Evolutionary conservation across 2,888 invertebrate species (phyloP), one percentile per base, ranked within the genome.

Genomic region (Agrotis puta): DNA sequence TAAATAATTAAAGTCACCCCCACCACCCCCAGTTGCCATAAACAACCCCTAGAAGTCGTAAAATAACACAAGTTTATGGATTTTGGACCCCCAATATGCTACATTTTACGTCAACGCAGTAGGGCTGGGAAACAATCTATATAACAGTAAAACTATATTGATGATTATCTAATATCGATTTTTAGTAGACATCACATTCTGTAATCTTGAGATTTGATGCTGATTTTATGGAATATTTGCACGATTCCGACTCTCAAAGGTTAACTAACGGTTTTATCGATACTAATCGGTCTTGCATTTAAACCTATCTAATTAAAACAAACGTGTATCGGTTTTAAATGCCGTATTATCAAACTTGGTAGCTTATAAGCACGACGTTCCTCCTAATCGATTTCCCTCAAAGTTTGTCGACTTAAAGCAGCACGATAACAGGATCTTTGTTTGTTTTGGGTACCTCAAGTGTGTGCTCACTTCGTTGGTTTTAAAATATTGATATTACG

Each of bases 1-100:
- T 85, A 79, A 86, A 88, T 89, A 89, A 90, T 91, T 89, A 89
- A 89, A 87, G 81, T 85, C 79, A 76, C 77, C 82, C 66, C 77
- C 85, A 77, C 77, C 77, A 77, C 73, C 82, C 83, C 84, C 71
- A 66, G 70, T 75, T 83, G 70, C 70, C 90, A 86, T 91, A 91
- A 92, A 92, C 88, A 84, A 88, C 87, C 90, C 89, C 87, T 88
- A 87, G 81, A 88, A 90, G 88, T 91, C 91, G 88, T 91, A 91
- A 91, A 91, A 83, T 89, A 87, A 83, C 85, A 87, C 85, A 76
- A 86, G 79, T 86, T 89, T 88, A 90, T 90, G 89, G 84, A 83
- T 83, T 85, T 83, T 80, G 74, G 81, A 77, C 85, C 85, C 85
- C 70, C 39, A 70, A 77, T 74, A 80, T 53, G 84, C 75, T 69